These are phyloP conservation scores for Fabriciana adippe DNA, from an alignment of 2,888 invertebrate species.

Conservation along the genomic window DNA sequence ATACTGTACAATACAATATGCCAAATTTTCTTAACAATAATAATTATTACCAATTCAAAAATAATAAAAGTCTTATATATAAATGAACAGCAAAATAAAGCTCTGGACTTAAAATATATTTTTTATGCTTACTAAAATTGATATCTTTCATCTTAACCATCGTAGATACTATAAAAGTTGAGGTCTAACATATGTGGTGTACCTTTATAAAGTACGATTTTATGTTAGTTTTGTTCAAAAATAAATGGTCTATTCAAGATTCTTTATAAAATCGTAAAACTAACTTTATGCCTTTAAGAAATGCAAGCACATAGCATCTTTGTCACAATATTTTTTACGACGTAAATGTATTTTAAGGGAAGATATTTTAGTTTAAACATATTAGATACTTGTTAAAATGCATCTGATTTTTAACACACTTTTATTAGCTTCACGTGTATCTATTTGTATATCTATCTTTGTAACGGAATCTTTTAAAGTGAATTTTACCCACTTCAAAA, in stretches of 20 bases:
- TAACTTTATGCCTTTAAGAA: slow-evolving; percentile 68
- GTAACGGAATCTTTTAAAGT: too few species aligned
- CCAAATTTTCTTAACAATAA: too few species aligned
- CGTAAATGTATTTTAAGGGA: slow-evolving; percentile 51
- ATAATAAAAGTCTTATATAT: too few species aligned
- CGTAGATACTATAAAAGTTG: neutral
- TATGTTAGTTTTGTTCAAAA: slow-evolving; percentile 71
- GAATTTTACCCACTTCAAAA: too few species aligned
- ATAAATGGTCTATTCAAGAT: slow-evolving; percentile 60
- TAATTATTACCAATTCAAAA: too few species aligned
- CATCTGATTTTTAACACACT: too few species aligned
- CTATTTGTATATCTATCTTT: too few species aligned
- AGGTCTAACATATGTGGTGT: slow-evolving; percentile 24
- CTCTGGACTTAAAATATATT: neutral
- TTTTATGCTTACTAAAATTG: slow-evolving; percentile 5
- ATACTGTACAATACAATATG: too few species aligned
- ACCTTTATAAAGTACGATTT: slow-evolving; percentile 40
- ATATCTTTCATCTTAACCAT: slow-evolving; percentile 9
- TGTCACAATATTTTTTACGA: slow-evolving; percentile 73
- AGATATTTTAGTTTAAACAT: slow-evolving; percentile 36
- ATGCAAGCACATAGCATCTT: slow-evolving; percentile 65
- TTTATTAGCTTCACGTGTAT: too few species aligned
- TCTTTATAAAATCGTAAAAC: slow-evolving; percentile 74
- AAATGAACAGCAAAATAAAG: neutral
- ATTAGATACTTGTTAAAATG: neutral